Conservation (phyloP, 2,888 invertebrate genomes). For the Pyrrhosoma nymphula region DNA sequence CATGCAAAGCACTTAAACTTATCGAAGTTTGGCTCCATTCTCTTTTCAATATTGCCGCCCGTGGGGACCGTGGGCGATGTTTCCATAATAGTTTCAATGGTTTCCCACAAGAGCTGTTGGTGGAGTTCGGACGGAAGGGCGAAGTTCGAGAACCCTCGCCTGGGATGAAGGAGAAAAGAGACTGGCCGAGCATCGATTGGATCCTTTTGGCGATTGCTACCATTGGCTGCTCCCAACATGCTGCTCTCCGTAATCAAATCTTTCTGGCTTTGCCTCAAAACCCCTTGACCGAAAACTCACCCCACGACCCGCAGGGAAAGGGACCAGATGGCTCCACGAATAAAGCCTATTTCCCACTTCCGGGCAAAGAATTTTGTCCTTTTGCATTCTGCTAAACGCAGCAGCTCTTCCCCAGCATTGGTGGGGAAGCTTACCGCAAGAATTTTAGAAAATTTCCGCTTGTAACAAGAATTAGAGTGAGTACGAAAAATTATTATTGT, state of each 20-base stretch:
- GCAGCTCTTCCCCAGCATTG: neutral
- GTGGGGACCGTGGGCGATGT: no score
- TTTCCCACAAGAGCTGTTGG: neutral
- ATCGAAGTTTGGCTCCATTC: no score
- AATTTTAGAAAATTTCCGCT: no score
- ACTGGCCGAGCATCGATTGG: neutral
- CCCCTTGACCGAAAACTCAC: neutral
- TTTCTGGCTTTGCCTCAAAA: neutral
- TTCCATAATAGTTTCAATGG: neutral
- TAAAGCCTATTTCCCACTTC: neutral
- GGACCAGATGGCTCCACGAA: neutral
- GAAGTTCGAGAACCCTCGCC: neutral
- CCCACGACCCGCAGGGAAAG: neutral
- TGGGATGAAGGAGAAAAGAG: neutral
- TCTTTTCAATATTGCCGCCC: no score
- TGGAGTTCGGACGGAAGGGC: neutral
- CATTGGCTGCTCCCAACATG: neutral
- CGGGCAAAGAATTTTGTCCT: neutral
- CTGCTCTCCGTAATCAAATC: constrained; percentile 13
- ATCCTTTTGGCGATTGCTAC: neutral
- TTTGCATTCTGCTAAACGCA: neutral
- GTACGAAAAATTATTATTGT: no score
- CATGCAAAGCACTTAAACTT: no score
- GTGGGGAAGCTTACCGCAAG: neutral
- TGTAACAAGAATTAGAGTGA: no score